phyloP scores from a whole-genome alignment of 2,888 invertebrate genomes.

The Hemithea aestivaria region DNA sequence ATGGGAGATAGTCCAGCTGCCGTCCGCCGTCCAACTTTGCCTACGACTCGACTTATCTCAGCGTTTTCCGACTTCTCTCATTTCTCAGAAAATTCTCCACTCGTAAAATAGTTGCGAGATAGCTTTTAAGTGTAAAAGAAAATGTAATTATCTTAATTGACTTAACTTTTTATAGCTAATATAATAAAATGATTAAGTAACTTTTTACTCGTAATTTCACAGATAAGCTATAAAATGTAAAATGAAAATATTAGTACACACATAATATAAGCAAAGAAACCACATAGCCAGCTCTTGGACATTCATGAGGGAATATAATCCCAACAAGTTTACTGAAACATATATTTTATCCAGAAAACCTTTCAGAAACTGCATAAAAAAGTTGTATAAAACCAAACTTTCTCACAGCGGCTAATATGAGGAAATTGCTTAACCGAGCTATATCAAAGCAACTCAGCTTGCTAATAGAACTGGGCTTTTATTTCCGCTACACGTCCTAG shows the following conservation, averaged over 20 bases:
- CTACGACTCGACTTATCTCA: constrained; percentile 39
- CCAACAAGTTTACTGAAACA: too few species aligned
- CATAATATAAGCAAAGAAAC: too few species aligned
- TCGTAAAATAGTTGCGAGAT: constrained; percentile 39
- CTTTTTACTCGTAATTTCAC: too few species aligned
- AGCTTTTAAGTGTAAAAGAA: constrained; percentile 6
- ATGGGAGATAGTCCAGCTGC: constrained; percentile 45
- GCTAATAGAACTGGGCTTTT: constrained; percentile 33
- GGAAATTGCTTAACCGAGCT: constrained; percentile 18
- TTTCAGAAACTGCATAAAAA: constrained; percentile 2
- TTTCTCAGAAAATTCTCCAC: constrained; percentile 40
- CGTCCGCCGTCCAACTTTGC: constrained; percentile 44
- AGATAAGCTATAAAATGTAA: too few species aligned
- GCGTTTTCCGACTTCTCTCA: constrained; percentile 47
- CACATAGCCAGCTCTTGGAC: too few species aligned
- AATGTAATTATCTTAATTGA: constrained; percentile 15
- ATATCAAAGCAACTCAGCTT: constrained; percentile 16
- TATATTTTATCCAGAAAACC: neutral
- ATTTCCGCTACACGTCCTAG: constrained; percentile 40
- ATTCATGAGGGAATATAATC: too few species aligned
- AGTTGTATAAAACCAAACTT: constrained; percentile 9
- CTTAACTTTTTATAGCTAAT: constrained; percentile 4
- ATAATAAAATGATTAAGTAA: too few species aligned
- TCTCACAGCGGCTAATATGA: constrained; percentile 12
- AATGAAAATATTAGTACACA: neutral